Evolutionary conservation across 2,888 invertebrate species (phyloP).

Genomic region (Hyposoter didymator): DNA sequence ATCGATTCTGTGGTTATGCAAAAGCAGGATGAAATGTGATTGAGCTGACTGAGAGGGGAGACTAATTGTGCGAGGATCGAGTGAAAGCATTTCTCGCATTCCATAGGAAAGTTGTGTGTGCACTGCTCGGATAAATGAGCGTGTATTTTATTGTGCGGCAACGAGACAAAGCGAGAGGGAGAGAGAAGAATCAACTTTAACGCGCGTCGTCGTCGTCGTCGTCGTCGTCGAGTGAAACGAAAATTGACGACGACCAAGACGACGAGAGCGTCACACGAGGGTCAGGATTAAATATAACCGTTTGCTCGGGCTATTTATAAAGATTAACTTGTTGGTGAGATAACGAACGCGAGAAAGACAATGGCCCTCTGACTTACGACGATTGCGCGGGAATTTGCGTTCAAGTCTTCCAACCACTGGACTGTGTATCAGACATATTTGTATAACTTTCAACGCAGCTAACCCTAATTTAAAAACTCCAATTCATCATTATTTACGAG

Average conservation of each 20-base stretch:
- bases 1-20: constrained; percentile 4
- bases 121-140: constrained; percentile 42
- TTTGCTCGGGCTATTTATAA: constrained; percentile 82
- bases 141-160: constrained; percentile 32
- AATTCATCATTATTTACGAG: neutral
- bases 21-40: neutral
- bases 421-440: neutral
- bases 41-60: constrained; percentile 22
- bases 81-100: constrained; percentile 23
- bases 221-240: constrained; percentile 51
- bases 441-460: neutral
- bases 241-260: constrained; percentile 60
- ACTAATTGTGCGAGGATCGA: constrained; percentile 26
- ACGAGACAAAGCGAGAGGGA: constrained; percentile 2
- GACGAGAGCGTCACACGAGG: constrained; percentile 74
- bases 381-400: constrained; percentile 74
- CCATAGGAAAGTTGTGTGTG: constrained; percentile 30
- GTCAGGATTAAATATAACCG: constrained; percentile 83
- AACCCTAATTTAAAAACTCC: neutral
- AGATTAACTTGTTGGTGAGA: constrained; percentile 83
- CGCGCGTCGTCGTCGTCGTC: constrained; percentile 45
- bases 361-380: constrained; percentile 69
- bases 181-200: constrained; percentile 59
- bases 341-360: constrained; percentile 80
- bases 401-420: neutral